phyloP scores from a whole-genome alignment of 2,797 vertebrate genomes.

The Rhadinocentrus ornatus region DNA sequence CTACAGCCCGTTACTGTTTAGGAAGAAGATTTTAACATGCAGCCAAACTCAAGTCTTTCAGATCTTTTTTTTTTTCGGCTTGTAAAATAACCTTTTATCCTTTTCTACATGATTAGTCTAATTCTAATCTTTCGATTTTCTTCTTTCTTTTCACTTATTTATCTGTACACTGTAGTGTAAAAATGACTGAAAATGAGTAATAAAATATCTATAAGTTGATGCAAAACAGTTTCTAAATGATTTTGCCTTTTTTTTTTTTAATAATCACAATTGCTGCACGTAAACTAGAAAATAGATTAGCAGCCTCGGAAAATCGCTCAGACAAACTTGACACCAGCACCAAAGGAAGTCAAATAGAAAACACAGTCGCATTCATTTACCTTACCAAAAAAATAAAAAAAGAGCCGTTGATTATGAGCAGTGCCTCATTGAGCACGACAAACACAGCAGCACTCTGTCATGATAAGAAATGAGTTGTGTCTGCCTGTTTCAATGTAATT shows the following conservation, averaged over 20 bases:
- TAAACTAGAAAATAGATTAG: conserved; percentile 4
- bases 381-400: conserved; percentile 21
- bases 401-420: conserved; percentile 60
- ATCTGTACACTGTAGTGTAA: background rate
- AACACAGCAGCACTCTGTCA: conserved; percentile 61
- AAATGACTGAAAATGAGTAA: background rate
- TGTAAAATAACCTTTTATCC: conserved; percentile 18
- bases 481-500: conserved; percentile 73
- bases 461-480: conserved; percentile 72
- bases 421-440: conserved; percentile 54
- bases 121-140: background rate
- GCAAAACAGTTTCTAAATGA: background rate
- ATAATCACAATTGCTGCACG: background rate
- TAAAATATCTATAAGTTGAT: background rate
- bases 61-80: background rate
- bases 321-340: conserved; percentile 36
- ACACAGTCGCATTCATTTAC: conserved; percentile 49
- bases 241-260: background rate
- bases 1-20: conserved; percentile 33
- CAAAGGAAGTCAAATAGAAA: conserved; percentile 48
- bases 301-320: conserved; percentile 15
- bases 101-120: background rate
- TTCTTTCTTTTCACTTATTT: background rate
- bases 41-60: conserved; percentile 3
- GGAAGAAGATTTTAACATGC: conserved; percentile 21